Base-by-base conservation (phyloP, 2,113 vertebrate genomes). In the Synodontis membranacea region DNA sequence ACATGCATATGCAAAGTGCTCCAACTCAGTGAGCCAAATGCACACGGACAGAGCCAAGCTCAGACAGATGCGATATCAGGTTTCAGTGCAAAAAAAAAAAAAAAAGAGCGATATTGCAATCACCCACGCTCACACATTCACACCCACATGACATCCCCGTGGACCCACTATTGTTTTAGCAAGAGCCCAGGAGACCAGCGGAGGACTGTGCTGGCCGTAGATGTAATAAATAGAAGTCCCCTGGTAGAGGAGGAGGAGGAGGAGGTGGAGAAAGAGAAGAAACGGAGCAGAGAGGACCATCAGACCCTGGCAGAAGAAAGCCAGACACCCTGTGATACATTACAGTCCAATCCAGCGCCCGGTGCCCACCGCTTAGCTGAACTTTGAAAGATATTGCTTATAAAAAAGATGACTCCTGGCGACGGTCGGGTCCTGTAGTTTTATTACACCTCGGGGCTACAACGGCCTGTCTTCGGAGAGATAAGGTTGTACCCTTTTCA, bases 401-500 rank as follows among this genome's bases (percentile, higher is more conserved):
- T 92, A 96, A 96, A 96, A 96, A 93, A 94, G 95, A 97, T 95
- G 95, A 95, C 95, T 97, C 94, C 94, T 94, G 95, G 96, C 95
- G 96, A 97, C 93, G 89, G 93, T 94, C 93, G 96, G 96, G 95
- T 96, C 96, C 92, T 95, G 96, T 96, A 95, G 95, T 96, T 97
- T 98, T 97, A 98, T 97, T 96, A 96, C n/a, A 87, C 96, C 96
- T 97, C 94, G 95, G 97, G 96, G 97, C 96, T 95, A 95, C 94
- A 93, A 83, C 89, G 90, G 95, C 92, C 91, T 94, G 97, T 97
- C 97, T 96, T 94, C 91, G 94, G 97, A 97, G 96, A 97, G 97
- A 97, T 95, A 96, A 97, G 96, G 96, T 96, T 96, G 95, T 95
- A 96, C 94, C 96, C 97, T 97, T 97, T 98, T 96, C 97, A 96